Percentiles rank a stretch among this genome's conserved stretches.
These are phyloP conservation scores for Sciurus niger DNA, from an alignment of 2,113 vertebrate genomes.

Conservation along the genomic window DNA sequence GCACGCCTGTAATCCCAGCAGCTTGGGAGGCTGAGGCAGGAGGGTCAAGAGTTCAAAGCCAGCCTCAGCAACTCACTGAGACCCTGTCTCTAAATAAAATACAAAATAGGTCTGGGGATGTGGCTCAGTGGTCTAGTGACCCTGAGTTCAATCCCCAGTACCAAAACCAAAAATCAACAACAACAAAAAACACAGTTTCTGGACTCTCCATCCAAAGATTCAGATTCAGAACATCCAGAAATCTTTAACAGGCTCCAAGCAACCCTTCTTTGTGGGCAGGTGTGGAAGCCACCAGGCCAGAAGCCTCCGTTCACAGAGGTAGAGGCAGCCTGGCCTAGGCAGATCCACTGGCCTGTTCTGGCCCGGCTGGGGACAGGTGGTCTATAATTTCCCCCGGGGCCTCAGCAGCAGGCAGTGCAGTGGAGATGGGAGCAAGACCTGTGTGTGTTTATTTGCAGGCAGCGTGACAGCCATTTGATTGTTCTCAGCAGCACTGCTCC, in stretches of 20 bases:
- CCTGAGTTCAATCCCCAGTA: too few relatives aligned
- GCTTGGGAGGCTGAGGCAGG: too few relatives aligned
- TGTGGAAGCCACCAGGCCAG: not conserved
- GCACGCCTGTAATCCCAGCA: too few relatives aligned
- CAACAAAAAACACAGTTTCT: too few relatives aligned
- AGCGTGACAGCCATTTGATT: not conserved
- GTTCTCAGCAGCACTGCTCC: constrained; percentile 45
- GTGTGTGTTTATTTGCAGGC: not conserved
- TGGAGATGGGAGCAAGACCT: not conserved
- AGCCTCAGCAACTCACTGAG: too few relatives aligned
- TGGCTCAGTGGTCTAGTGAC: too few relatives aligned
- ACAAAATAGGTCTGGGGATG: too few relatives aligned
- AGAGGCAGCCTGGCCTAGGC: not conserved
- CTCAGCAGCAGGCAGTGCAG: not conserved
- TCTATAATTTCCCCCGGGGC: constrained; percentile 15
- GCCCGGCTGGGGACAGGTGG: not conserved
- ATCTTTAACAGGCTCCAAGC: not conserved
- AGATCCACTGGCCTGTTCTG: not conserved
- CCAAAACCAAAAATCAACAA: too few relatives aligned
- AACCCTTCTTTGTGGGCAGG: not conserved
- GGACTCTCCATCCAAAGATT: not conserved
- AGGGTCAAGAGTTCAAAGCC: too few relatives aligned
- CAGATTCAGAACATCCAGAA: constrained; percentile 12
- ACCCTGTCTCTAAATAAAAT: too few relatives aligned
- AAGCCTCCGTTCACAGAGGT: not conserved